Percentiles rank a stretch among this genome's conserved stretches.
These are phyloP conservation scores for Oncorhynchus clarkii DNA, from an alignment of 2,113 vertebrate genomes.

Conservation along the genomic window DNA sequence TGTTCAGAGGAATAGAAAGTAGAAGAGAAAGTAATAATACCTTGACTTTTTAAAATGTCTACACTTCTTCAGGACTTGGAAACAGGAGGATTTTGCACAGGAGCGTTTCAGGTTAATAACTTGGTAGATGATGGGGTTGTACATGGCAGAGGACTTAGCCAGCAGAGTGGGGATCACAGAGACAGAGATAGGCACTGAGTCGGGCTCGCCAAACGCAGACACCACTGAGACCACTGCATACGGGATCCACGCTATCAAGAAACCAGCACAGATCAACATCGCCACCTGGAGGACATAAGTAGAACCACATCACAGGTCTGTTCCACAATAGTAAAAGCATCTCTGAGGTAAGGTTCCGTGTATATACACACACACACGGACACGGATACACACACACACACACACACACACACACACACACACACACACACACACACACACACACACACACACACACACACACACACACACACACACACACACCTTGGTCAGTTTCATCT, in stretches of 20 bases:
- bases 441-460: neutral
- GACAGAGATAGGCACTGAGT: conserved; percentile 84
- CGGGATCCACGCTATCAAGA: conserved; percentile 93
- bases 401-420: neutral
- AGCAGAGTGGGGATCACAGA: conserved; percentile 90
- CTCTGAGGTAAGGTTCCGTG: neutral
- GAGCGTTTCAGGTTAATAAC: conserved; percentile 80
- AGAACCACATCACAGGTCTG: conserved; percentile 14
- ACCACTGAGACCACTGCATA: conserved; percentile 90
- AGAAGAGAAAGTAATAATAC: conserved; percentile 58
- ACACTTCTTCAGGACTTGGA: conserved; percentile 67
- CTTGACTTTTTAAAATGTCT: conserved; percentile 75
- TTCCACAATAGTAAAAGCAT: neutral
- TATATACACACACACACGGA: neutral
- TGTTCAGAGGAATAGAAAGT: neutral
- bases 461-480: neutral
- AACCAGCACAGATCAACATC: conserved; percentile 95
- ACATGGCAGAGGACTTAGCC: conserved; percentile 95
- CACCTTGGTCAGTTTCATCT: conserved; percentile 96
- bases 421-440: neutral
- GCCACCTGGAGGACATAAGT: conserved; percentile 77
- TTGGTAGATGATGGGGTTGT: conserved; percentile 97
- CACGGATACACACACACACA: neutral
- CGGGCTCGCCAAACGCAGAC: conserved; percentile 86
- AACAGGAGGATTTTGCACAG: conserved; percentile 66